These are phyloP conservation scores for Streptopelia turtur DNA, from an alignment of 2,797 vertebrate species.

Conservation along the genomic window DNA sequence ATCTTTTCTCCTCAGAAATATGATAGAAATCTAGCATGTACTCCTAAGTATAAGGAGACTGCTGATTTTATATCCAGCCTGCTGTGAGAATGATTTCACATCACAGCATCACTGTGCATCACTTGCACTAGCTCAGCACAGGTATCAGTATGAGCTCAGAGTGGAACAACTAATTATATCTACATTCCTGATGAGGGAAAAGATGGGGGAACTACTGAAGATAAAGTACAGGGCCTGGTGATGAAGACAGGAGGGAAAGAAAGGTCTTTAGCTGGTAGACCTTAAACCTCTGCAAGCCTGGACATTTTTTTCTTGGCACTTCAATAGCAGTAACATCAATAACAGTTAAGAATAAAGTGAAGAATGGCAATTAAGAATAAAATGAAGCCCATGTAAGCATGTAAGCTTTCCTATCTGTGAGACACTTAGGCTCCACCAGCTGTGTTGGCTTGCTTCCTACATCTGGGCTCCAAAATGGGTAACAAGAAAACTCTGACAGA, in stretches of 20 bases:
- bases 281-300: conserved; percentile 6
- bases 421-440: conserved; percentile 70
- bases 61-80: background rate
- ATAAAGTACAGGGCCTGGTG: background rate
- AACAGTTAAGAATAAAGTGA: background rate
- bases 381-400: conserved; percentile 40
- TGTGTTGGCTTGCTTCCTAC: conserved; percentile 73
- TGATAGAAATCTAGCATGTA: background rate
- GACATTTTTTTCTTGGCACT: background rate
- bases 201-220: background rate
- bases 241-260: background rate
- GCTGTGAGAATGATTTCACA: conserved; percentile 1
- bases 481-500: conserved; percentile 68
- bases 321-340: conserved; percentile 34
- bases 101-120: background rate
- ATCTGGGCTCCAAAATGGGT: conserved; percentile 73
- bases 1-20: background rate
- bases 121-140: background rate
- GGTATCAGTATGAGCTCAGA: conserved; percentile 12
- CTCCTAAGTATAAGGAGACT: background rate
- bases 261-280: background rate
- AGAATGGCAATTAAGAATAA: background rate
- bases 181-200: background rate
- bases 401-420: conserved; percentile 64
- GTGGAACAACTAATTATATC: background rate